phyloP scores from a whole-genome alignment of 1,140 invertebrate species.

The Orchesella cincta region DNA sequence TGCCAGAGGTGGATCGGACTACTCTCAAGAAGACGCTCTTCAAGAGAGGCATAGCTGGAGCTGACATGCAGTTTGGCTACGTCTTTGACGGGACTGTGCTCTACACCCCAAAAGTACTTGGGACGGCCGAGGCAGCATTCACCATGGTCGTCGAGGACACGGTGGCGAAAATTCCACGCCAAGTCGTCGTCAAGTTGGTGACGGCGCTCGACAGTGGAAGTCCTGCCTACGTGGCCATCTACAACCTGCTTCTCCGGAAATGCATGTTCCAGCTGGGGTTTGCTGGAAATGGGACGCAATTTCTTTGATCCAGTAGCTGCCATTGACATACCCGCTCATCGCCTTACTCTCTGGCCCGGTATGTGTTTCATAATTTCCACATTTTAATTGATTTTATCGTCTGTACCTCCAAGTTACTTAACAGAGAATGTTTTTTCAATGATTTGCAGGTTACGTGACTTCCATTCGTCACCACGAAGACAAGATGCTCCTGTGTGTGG shows the following conservation, averaged over 20 bases:
- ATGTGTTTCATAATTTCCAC: too few species aligned
- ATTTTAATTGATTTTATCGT: too few species aligned
- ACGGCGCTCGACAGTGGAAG: neutral
- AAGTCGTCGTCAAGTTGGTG: neutral
- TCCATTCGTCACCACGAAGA: slow-evolving; percentile 76
- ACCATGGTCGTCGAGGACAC: neutral
- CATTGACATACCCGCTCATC: slow-evolving; percentile 56
- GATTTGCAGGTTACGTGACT: slow-evolving; percentile 75
- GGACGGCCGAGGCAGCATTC: neutral
- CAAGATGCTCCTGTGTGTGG: slow-evolving; percentile 66
- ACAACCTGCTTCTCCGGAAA: slow-evolving; percentile 74
- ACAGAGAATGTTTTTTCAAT: too few species aligned
- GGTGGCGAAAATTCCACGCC: neutral
- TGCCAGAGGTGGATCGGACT: slow-evolving; percentile 70
- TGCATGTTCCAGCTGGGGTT: slow-evolving; percentile 63
- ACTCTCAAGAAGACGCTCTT: slow-evolving; percentile 64
- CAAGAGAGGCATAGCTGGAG: too few species aligned
- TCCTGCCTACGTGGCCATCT: slow-evolving; percentile 61
- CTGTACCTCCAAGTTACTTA: too few species aligned
- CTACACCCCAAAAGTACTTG: slow-evolving; percentile 10
- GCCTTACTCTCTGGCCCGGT: slow-evolving; percentile 69
- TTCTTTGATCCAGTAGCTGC: slow-evolving; percentile 50
- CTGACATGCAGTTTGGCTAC: slow-evolving; percentile 60
- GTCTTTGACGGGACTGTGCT: slow-evolving; percentile 47
- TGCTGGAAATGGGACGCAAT: slow-evolving; percentile 63